phyloP scores from a whole-genome alignment of 92 coral and sea anemone species.

The Nematostella vectensis region DNA sequence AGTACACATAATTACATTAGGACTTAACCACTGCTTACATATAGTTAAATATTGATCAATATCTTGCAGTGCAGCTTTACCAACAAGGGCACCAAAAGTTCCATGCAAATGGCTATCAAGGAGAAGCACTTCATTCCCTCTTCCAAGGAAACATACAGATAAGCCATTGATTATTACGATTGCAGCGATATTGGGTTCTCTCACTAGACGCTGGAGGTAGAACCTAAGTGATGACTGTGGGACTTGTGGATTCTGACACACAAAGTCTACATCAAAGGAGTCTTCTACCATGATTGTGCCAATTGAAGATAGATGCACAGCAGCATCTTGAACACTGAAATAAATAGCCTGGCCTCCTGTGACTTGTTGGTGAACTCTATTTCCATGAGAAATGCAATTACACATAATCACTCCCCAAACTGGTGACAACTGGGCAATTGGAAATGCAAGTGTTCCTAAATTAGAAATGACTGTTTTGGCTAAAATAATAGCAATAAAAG shows the following conservation, averaged over 20 bases:
- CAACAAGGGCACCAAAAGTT: slow-evolving; percentile 6
- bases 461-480: not conserved
- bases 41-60: slow-evolving; percentile 13
- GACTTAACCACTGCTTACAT: slow-evolving; percentile 15
- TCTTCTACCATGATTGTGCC: slow-evolving; percentile 4
- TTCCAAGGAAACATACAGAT: slow-evolving; percentile 11
- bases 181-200: slow-evolving; percentile 5
- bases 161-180: slow-evolving; percentile 17
- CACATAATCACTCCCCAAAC: not conserved
- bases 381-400: slow-evolving; percentile 1
- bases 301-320: not conserved
- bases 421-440: not conserved
- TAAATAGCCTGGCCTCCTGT: slow-evolving; percentile 4
- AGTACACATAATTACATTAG: slow-evolving; percentile 20
- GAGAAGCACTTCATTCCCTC: not conserved
- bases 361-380: not conserved
- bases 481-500: slow-evolving; percentile 15
- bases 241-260: slow-evolving; percentile 6
- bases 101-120: slow-evolving; percentile 19
- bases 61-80: slow-evolving; percentile 1
- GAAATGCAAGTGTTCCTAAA: not conserved
- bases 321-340: slow-evolving; percentile 8
- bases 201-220: slow-evolving; percentile 14
- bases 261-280: slow-evolving; percentile 11
- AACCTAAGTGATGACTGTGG: slow-evolving; percentile 12